Evolutionary conservation across 2,113 vertebrate genomes (phyloP).

Genomic region (Canis aureus): DNA sequence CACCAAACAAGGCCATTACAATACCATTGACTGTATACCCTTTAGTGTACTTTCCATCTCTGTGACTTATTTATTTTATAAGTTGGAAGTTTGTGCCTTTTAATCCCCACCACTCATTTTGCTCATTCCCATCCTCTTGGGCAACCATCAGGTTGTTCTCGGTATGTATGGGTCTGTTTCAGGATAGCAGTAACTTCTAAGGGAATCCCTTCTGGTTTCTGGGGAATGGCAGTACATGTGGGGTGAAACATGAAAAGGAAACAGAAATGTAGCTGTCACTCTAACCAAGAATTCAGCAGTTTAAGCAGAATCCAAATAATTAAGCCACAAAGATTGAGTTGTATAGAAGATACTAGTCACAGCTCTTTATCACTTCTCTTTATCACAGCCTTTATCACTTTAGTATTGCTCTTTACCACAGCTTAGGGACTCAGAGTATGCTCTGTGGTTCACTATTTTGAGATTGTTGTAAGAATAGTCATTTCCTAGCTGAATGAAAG

Average conservation of each 20-base stretch:
- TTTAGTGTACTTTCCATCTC: background rate
- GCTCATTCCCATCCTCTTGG: background rate
- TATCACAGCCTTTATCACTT: background rate
- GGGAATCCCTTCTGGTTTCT: background rate
- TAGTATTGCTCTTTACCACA: background rate
- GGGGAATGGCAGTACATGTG: background rate
- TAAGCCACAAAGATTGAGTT: background rate
- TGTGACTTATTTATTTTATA: background rate
- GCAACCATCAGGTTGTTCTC: background rate
- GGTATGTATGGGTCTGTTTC: background rate
- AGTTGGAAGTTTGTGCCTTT: background rate
- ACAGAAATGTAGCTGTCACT: background rate
- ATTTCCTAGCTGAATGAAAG: background rate
- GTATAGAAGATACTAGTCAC: background rate
- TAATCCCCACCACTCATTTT: background rate
- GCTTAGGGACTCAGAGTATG: background rate
- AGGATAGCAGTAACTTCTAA: background rate
- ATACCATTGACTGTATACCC: background rate
- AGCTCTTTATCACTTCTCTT: background rate
- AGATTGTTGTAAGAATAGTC: background rate
- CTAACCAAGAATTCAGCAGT: background rate
- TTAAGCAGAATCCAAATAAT: slow-evolving; percentile 6
- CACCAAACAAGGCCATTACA: background rate
- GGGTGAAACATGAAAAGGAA: background rate
- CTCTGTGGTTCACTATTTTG: background rate